phyloP scores from a whole-genome alignment of 2,797 vertebrate species.

The Siniperca scherzeri region DNA sequence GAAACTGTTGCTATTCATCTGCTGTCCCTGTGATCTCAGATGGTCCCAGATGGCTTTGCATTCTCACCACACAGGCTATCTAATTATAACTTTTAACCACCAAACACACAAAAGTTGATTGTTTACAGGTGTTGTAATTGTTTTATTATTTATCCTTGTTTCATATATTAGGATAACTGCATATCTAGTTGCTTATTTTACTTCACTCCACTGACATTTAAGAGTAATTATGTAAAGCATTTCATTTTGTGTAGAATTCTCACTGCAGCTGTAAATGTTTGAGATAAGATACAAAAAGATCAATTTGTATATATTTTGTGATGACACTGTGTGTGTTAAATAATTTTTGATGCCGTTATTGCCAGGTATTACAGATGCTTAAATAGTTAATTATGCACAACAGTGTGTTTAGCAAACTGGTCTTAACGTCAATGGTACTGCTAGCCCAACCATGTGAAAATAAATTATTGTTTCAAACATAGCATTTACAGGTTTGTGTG shows the following conservation, averaged over 20 bases:
- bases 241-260: not conserved
- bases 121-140: conserved; percentile 37
- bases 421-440: not conserved
- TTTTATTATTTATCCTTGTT: conserved; percentile 31
- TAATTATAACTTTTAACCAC: conserved; percentile 68
- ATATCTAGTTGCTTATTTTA: conserved; percentile 7
- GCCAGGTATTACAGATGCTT: conserved; percentile 15
- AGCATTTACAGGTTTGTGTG: conserved; percentile 41
- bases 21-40: conserved; percentile 75
- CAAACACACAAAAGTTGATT: conserved; percentile 49
- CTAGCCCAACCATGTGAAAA: conserved; percentile 25
- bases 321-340: too few species aligned
- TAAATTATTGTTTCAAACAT: conserved; percentile 52
- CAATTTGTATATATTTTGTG: not conserved
- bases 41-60: conserved; percentile 73
- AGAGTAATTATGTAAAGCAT: conserved; percentile 22
- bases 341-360: conserved; percentile 13
- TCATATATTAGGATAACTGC: conserved; percentile 15
- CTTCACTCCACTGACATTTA: conserved; percentile 12
- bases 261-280: not conserved
- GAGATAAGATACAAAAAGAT: not conserved
- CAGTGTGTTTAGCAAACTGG: conserved; percentile 26
- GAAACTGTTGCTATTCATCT: conserved; percentile 78
- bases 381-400: conserved; percentile 28
- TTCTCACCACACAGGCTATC: conserved; percentile 66